phyloP scores from a whole-genome alignment of 2,888 invertebrate species.

The Aethes cnicana region DNA sequence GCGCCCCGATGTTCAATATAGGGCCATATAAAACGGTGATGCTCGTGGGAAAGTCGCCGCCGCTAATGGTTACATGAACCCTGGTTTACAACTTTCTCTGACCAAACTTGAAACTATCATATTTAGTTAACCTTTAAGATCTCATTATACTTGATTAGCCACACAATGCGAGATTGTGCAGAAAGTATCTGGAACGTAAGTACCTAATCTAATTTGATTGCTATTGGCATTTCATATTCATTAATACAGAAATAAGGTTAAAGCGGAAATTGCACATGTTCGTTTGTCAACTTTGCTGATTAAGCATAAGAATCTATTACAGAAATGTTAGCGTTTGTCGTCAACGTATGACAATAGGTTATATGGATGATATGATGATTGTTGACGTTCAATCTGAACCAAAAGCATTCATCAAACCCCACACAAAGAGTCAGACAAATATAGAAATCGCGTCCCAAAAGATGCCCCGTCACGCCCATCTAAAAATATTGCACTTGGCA shows the following conservation, averaged over 20 bases:
- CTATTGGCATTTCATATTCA: no score
- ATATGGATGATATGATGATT: no score
- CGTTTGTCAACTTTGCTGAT: no score
- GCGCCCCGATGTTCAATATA: not conserved
- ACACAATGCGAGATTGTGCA: no score
- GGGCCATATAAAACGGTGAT: not conserved
- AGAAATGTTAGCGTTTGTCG: no score
- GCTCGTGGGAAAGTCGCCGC: conserved; percentile 9
- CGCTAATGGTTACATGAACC: conserved; percentile 18
- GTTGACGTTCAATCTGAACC: conserved; percentile 1
- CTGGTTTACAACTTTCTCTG: conserved; percentile 16
- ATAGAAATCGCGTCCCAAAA: conserved; percentile 53
- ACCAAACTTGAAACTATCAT: conserved; percentile 1
- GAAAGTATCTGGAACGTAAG: no score
- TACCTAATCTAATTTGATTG: no score
- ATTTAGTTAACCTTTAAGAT: not conserved
- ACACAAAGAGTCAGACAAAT: conserved; percentile 40
- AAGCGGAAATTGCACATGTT: no score
- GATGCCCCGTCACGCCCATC: conserved; percentile 59
- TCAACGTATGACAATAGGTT: no score
- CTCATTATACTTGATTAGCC: no score
- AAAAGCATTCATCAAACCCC: conserved; percentile 37
- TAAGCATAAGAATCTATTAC: not conserved
- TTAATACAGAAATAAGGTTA: no score
- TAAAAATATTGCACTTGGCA: conserved; percentile 78